Conservation (phyloP, 2,113 vertebrate genomes). For the Myrmophylax atrothorax region DNA sequence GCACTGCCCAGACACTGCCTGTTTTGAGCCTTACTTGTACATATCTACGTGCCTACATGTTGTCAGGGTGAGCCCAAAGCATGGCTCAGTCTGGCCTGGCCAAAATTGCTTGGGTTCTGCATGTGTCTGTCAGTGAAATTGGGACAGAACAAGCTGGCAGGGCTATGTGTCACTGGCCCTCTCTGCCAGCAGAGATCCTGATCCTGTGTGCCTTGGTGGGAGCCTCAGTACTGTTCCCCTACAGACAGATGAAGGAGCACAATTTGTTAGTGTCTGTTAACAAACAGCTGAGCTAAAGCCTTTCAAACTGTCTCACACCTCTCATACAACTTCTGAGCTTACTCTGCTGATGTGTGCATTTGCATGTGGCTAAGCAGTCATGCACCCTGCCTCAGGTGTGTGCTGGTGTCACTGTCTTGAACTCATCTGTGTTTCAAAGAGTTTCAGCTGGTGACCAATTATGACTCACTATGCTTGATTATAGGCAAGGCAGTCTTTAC, state of each 20-base stretch:
- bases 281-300: neutral
- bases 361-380: neutral
- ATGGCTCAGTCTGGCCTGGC: neutral
- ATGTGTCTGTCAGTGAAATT: neutral
- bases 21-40: neutral
- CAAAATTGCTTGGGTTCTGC: neutral
- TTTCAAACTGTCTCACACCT: neutral
- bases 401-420: neutral
- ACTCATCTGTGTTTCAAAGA: neutral
- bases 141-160: neutral
- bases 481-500: neutral
- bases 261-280: neutral
- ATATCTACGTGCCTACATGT: fast-evolving
- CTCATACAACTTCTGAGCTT: neutral
- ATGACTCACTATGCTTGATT: fast-evolving
- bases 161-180: fast-evolving
- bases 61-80: neutral
- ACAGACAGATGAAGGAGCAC: neutral
- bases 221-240: fast-evolving
- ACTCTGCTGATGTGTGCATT: neutral
- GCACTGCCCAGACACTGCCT: neutral
- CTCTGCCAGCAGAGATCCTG: neutral
- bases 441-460: neutral
- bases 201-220: fast-evolving
- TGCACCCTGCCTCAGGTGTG: neutral